A percentile compares a stretch with the other conserved stretches of the same genome.
Evolutionary conservation across 2,888 invertebrate genomes (phyloP).

Genomic region (Chrysomela aeneicollis): DNA sequence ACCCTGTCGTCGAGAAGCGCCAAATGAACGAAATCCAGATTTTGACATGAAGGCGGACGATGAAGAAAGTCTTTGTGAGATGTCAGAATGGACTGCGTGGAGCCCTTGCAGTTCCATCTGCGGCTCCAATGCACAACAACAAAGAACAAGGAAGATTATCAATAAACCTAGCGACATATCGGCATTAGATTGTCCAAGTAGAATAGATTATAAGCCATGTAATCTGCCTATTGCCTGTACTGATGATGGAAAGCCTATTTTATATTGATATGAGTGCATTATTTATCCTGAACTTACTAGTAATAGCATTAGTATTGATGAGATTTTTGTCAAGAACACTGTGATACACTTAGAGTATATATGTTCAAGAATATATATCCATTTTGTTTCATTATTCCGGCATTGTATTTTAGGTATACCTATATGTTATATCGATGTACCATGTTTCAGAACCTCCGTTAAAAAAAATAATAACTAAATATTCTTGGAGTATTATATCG

Average conservation of each 20-base stretch:
- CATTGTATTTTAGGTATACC: no score
- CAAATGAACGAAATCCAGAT: constrained; percentile 44
- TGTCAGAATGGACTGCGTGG: constrained; percentile 64
- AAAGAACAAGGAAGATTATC: constrained; percentile 64
- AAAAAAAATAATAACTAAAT: no score
- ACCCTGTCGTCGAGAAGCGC: constrained; percentile 17
- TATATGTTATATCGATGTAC: no score
- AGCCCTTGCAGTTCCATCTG: constrained; percentile 73
- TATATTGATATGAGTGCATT: not conserved
- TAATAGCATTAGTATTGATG: no score
- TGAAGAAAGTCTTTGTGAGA: constrained; percentile 53
- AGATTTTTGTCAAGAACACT: no score
- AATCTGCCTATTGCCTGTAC: constrained; percentile 47
- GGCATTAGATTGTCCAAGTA: constrained; percentile 48
- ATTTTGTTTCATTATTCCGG: no score
- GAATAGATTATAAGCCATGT: constrained; percentile 58
- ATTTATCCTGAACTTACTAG: no score
- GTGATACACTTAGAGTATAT: no score
- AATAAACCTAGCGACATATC: constrained; percentile 56
- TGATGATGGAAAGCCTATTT: constrained; percentile 40
- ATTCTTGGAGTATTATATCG: no score
- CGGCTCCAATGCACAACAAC: constrained; percentile 66
- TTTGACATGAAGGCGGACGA: not conserved
- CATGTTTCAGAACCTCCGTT: no score
- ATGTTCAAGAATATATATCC: no score